phyloP scores from a whole-genome alignment of 2,888 invertebrate species.

The Drosophila affinis region DNA sequence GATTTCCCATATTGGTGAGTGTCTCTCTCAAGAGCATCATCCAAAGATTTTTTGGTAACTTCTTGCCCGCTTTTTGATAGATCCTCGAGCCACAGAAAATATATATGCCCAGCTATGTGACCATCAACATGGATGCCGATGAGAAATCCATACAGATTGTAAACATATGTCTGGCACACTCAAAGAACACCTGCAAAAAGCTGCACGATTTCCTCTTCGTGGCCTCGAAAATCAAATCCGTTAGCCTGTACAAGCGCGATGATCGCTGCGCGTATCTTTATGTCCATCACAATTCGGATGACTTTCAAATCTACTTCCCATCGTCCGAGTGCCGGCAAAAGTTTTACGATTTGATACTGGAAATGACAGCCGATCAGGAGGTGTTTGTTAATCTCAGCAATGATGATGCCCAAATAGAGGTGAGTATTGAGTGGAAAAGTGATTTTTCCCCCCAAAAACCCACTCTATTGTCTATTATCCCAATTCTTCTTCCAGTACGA shows the following conservation, averaged over 20 bases:
- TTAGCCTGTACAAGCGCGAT: slow-evolving; percentile 96
- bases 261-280: slow-evolving; percentile 98
- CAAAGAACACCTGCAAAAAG: slow-evolving; percentile 91
- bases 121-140: slow-evolving; percentile 96
- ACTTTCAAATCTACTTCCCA: slow-evolving; percentile 99
- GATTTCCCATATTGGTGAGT: slow-evolving; percentile 89
- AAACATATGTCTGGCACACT: slow-evolving; percentile 92
- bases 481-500: slow-evolving; percentile 88
- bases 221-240: slow-evolving; percentile 86
- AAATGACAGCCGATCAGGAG: slow-evolving; percentile 94
- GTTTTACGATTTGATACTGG: slow-evolving; percentile 92
- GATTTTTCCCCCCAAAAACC: not conserved
- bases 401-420: slow-evolving; percentile 89
- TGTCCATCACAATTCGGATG: slow-evolving; percentile 98
- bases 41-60: too few relatives aligned
- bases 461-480: too few relatives aligned
- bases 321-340: slow-evolving; percentile 93
- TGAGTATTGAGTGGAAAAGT: slow-evolving; percentile 67
- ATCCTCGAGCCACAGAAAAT: slow-evolving; percentile 96
- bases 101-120: slow-evolving; percentile 97
- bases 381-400: slow-evolving; percentile 90
- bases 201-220: slow-evolving; percentile 97
- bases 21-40: not conserved
- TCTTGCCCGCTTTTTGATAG: slow-evolving; percentile 80
- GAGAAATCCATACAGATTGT: slow-evolving; percentile 95